Evolutionary conservation across 2,888 invertebrate genomes (phyloP).

Genomic region (Ectobius pallidus): DNA sequence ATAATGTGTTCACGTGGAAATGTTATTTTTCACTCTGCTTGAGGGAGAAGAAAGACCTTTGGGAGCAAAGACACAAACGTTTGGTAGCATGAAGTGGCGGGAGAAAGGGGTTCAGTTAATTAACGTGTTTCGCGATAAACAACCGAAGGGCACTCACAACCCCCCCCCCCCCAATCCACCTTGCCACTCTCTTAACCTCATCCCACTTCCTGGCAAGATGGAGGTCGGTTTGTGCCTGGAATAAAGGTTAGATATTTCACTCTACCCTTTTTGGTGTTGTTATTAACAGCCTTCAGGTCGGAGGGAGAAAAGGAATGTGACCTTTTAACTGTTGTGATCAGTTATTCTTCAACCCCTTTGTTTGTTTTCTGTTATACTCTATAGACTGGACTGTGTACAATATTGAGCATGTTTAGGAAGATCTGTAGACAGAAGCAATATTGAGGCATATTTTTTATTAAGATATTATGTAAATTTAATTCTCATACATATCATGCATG

Average conservation of each 20-base stretch:
- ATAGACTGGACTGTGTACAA: too few species aligned
- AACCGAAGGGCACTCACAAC: constrained; percentile 9
- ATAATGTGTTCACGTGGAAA: constrained; percentile 28
- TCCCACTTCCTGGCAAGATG: neutral
- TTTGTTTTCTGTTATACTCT: too few species aligned
- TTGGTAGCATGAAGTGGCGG: neutral
- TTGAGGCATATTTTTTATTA: too few species aligned
- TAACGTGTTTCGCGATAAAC: constrained; percentile 30
- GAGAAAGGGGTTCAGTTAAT: constrained; percentile 1
- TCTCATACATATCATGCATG: too few species aligned
- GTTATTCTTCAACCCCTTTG: too few species aligned
- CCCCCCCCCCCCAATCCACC: neutral
- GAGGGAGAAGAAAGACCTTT: constrained; percentile 13
- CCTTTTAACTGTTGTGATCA: too few species aligned
- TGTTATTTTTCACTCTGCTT: constrained; percentile 19
- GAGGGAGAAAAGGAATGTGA: too few species aligned
- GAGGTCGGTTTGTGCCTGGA: neutral
- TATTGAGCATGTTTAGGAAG: too few species aligned
- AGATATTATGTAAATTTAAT: too few species aligned
- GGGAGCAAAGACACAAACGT: neutral
- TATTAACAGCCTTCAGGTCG: neutral
- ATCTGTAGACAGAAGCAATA: too few species aligned
- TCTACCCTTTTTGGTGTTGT: neutral
- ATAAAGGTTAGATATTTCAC: constrained; percentile 9
- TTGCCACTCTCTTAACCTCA: neutral